Percentiles rank a stretch among this genome's conserved stretches.
phyloP scores from a whole-genome alignment of 1,140 invertebrate genomes.

The Tachypleus tridentatus region DNA sequence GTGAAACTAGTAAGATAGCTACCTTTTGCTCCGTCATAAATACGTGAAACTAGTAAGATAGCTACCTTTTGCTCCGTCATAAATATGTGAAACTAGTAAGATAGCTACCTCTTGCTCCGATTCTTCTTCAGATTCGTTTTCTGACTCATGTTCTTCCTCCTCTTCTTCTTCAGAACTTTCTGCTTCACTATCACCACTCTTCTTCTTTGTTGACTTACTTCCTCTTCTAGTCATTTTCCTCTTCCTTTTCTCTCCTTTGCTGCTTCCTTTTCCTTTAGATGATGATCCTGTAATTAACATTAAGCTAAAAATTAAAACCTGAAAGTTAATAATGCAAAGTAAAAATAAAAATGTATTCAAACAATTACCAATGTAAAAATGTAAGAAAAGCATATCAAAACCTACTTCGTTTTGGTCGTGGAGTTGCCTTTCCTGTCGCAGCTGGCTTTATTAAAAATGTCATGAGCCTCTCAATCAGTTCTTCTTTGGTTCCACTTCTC shows the following conservation, averaged over 20 bases:
- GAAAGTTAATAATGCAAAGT: too few relatives aligned
- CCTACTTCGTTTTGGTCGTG: slow-evolving; percentile 25
- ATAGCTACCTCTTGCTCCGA: too few relatives aligned
- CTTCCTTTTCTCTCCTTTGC: slow-evolving; percentile 33
- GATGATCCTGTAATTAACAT: too few relatives aligned
- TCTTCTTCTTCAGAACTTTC: slow-evolving; percentile 3
- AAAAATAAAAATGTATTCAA: too few relatives aligned
- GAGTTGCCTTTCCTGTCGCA: slow-evolving; percentile 27
- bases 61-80: too few relatives aligned
- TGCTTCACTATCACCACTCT: slow-evolving; percentile 3
- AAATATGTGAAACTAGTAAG: too few relatives aligned
- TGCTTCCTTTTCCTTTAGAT: slow-evolving; percentile 28
- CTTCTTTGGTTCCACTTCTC: slow-evolving; percentile 30
- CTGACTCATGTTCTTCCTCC: slow-evolving; percentile 18
- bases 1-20: too few relatives aligned
- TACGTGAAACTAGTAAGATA: too few relatives aligned
- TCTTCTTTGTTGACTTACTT: slow-evolving; percentile 5
- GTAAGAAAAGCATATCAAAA: background rate
- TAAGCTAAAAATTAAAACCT: too few relatives aligned
- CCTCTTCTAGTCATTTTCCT: slow-evolving; percentile 17
- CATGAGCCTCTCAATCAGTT: slow-evolving; percentile 29
- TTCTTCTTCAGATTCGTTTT: slow-evolving; percentile 13
- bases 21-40: too few relatives aligned
- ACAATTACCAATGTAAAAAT: background rate
- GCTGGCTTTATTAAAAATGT: slow-evolving; percentile 31